A percentile compares a stretch with the other conserved stretches of the same genome.
Evolutionary conservation across 2,888 invertebrate genomes (phyloP).

Genomic region (Caenorhabditis angaria): DNA sequence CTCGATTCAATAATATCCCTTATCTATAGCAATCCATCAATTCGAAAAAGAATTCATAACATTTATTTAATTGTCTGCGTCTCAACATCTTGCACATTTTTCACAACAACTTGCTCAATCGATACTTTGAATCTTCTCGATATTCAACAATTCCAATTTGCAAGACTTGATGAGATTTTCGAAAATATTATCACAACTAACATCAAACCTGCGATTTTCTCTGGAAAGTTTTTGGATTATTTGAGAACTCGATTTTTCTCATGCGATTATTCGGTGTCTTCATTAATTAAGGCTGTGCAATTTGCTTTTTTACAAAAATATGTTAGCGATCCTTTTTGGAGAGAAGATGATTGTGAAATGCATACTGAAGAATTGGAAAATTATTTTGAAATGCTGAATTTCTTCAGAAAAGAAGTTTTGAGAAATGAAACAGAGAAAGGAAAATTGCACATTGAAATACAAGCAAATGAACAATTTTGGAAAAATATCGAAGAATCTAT

Average conservation of each 20-base stretch:
- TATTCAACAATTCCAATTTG: constrained; percentile 31
- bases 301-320: constrained; percentile 31
- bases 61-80: constrained; percentile 27
- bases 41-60: constrained; percentile 9
- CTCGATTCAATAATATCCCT: constrained; percentile 26
- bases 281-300: constrained; percentile 22
- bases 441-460: constrained; percentile 24
- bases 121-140: constrained; percentile 26
- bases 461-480: constrained; percentile 30
- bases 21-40: constrained; percentile 13
- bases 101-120: constrained; percentile 23
- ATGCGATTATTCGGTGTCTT: constrained; percentile 30
- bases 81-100: constrained; percentile 24
- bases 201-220: constrained; percentile 26
- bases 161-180: constrained; percentile 26
- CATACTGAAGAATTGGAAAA: constrained; percentile 8
- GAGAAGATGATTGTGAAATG: constrained; percentile 8
- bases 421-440: constrained; percentile 6
- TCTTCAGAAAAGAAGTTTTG: constrained; percentile 10
- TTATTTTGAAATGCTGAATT: background rate
- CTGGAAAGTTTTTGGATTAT: constrained; percentile 20
- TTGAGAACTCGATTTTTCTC: constrained; percentile 16
- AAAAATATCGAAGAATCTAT: constrained; percentile 1
- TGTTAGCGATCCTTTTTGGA: constrained; percentile 28
- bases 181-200: constrained; percentile 17